Evolutionary conservation across 2,797 vertebrate genomes (phyloP).

Genomic region (Centropyge bicolor): DNA sequence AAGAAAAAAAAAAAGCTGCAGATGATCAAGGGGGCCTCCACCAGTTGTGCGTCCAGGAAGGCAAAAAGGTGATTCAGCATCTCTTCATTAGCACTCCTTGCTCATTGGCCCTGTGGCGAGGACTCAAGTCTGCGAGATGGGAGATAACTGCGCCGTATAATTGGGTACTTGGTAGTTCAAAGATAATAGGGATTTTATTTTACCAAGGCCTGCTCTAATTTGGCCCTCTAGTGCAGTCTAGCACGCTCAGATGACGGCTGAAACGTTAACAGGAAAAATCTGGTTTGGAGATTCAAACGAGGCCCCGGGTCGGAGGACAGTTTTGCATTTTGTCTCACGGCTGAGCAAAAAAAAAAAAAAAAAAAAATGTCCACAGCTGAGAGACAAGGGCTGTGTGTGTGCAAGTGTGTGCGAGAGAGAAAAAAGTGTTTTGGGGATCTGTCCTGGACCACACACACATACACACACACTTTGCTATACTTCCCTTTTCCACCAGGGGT

Average conservation of each 20-base stretch:
- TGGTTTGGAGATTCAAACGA: constrained; percentile 50
- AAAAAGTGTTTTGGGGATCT: constrained; percentile 26
- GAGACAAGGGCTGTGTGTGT: constrained; percentile 36
- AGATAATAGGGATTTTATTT: constrained; percentile 79
- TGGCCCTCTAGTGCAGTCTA: constrained; percentile 63
- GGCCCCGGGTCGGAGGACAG: constrained; percentile 20
- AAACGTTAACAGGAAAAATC: constrained; percentile 50
- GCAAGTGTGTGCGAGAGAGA: background rate
- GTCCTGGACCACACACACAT: constrained; percentile 48
- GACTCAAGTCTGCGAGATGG: constrained; percentile 74
- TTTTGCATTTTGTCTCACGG: constrained; percentile 53
- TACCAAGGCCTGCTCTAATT: constrained; percentile 69
- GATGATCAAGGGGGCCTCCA: constrained; percentile 48
- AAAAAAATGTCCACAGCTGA: constrained; percentile 42
- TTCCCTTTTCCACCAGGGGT: constrained; percentile 75
- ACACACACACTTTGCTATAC: constrained; percentile 23
- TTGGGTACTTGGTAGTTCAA: constrained; percentile 78
- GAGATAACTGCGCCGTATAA: constrained; percentile 72
- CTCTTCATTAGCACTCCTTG: constrained; percentile 69
- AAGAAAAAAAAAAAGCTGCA: constrained; percentile 1
- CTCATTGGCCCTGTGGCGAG: constrained; percentile 66
- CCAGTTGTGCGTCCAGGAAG: constrained; percentile 48
- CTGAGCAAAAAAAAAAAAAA: constrained; percentile 39
- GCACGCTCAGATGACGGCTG: constrained; percentile 53
- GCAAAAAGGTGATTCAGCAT: constrained; percentile 75